Base-by-base conservation (phyloP, 2,888 invertebrate genomes). In the Pediacus dermestoides region DNA sequence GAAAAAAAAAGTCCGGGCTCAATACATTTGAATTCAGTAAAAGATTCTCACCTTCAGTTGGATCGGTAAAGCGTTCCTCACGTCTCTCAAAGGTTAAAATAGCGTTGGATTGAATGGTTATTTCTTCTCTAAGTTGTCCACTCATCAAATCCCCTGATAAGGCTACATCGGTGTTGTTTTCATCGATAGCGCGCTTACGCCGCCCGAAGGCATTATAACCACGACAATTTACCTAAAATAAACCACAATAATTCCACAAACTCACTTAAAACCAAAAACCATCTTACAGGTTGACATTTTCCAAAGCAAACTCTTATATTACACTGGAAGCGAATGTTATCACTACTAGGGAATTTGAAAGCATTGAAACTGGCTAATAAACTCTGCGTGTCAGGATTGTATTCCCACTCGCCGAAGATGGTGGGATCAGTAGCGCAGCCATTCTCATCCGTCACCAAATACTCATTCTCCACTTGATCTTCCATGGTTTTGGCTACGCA, bases 271-370 rank as follows among this genome's bases (percentile, higher is more conserved):
- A 26, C 4, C 4, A 33, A 26, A 33, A 34, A 37, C 18, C 13
- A 8, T 25, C 82, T 78, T 72, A 87, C 92, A 57, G 93, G 92
- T 75, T 92, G 93, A 67, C 93, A 94, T 72, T 84, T 88, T 66
- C 92, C 92, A 63, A 93, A 93, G 76, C 93, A 93, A 6, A 94
- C 92, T 43, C 92, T 78, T 58, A 93, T 91, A 67, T 93, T 93
- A 68, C 93, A 93, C 69, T 93, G 93, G 87, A 94, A 93, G 69
- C 89, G 74, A 57, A 93, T 90, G 61, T 89, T 92, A 61, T 93
- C 92, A 61, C 91, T 91, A 57, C 88, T 89, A 1, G 93, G 93
- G 80, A 93, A 94, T 65, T 93, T 93, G 68, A 93, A 93, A 2
- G 92, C 93, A 65, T 91, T 91, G 70, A 94, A 93, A 55, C 86